Base-by-base conservation (phyloP, 2,888 invertebrate genomes). In the Cynaeus angustus region DNA sequence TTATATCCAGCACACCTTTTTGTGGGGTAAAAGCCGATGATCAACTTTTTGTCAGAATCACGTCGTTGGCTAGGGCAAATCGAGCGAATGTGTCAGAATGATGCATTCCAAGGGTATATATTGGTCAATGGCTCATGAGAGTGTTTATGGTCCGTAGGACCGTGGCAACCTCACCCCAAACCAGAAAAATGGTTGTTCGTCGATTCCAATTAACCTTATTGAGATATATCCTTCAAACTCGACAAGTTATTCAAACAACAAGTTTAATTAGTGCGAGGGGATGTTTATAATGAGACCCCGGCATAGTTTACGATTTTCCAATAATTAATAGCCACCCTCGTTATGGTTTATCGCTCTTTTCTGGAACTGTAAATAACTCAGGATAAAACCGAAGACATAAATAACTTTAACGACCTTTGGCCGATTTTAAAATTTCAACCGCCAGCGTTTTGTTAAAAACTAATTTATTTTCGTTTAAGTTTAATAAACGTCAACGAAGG, bases 121-220 rank as follows among this genome's bases (percentile, higher is more conserved):
- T 75, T 76, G 75, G 73, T 70, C 75, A 73, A 70, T 71, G 67
- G 71, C 70, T 73, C 73, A 74, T 74, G 74, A 75, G 74, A 75
- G 73, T 74, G 75, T 75, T 74, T 75, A 75, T 74, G 67, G 72
- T 52, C 50, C 72, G 72, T 71, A 74, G 74, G 61, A 68, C 46
- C 45, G 59, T 33, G 28, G 45, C 41, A 10, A 59, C 9, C 48
- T 14, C 55, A 65, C 56, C 56, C 66, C 30, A 53, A 66, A 33
- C 58, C 21, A 46, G 45, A 65, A 65, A 55, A 65, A 65, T 55
- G 2, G 48, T 12, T 58, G 37, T 48, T 9, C 28, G 43, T 33
- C 38, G 38, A 52, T 61, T 46, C 53, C 53, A 37, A 53, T 55
- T 41, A 53, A 41, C 14, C 9, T 43, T 28, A 64, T 65, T 52